phyloP scores from a whole-genome alignment of 1,140 invertebrate genomes.

The Druon quercuslanigerum region DNA sequence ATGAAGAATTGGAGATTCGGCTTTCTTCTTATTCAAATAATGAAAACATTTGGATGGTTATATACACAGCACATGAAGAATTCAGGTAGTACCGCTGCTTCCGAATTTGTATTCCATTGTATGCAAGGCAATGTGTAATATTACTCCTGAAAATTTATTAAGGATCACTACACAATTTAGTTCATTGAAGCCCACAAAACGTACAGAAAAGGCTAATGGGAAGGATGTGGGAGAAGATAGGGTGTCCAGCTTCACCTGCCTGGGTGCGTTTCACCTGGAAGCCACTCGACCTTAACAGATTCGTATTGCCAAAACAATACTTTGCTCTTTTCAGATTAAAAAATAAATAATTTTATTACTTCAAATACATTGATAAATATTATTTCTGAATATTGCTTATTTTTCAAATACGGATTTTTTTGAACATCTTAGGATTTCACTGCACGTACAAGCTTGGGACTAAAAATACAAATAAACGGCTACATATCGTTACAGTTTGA shows the following conservation, averaged over 20 bases:
- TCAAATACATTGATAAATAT: no score
- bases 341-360: background rate
- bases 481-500: no score
- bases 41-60: constrained; percentile 2
- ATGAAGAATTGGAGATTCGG: background rate
- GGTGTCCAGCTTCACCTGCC: constrained; percentile 18
- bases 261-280: background rate
- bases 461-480: no score
- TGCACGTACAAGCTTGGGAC: no score
- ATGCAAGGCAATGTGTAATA: background rate
- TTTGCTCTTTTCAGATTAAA: background rate
- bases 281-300: constrained; percentile 11
- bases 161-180: background rate
- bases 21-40: background rate
- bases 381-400: no score
- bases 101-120: background rate
- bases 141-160: constrained; percentile 6
- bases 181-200: background rate
- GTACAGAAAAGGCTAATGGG: background rate
- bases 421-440: no score
- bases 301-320: background rate
- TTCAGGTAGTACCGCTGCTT: background rate
- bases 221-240: background rate
- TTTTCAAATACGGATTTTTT: no score
- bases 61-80: background rate